Evolutionary conservation across 2,797 vertebrate genomes (phyloP), one percentile per base, ranked within the genome.

Genomic region (Tachyglossus aculeatus): DNA sequence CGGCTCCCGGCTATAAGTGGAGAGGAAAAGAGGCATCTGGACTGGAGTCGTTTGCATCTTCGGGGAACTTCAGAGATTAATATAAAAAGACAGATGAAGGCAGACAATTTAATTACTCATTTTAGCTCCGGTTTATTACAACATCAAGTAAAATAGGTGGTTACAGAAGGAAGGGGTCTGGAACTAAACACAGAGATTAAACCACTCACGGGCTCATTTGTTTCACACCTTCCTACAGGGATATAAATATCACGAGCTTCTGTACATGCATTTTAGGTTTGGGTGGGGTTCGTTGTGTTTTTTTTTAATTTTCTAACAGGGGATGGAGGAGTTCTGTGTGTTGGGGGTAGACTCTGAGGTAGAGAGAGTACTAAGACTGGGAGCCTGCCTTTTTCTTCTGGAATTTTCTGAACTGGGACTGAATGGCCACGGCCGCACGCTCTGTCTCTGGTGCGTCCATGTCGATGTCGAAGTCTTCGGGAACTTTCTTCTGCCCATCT

Each of bases 351-450:
- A 77, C 77, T 59, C 67, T 86, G 89, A 87, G 71, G 83, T 83
- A 74, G 65, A 50, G 87, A 44, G 41, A 27, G 51, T 16, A 81
- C 95, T 97, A 98, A 75, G 95, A 96, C 91, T 98, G 97, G 27
- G 96, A 96, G 2, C 95, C 37, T 36, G 92, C 90, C 88, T 99
- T 99, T 92, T 99, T 99, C 96, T 99, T 99, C 94, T 99, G 97
- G 94, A 98, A 98, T 94, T 98, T 98, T 92, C 97, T 98, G 95
- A 99, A 99, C 93, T 98, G 97, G 54, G 96, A 98, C 85, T 99
- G 97, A 90, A 99, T 99, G 68, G 97, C 96, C 81, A 98, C 96
- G 0, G 97, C 97, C 5, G 97, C 97, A 77, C 96, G 95, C 86
- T 97, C 97, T 67, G 97, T 99, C 90, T 99, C 97, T 14, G 97